phyloP scores from a whole-genome alignment of 2,113 vertebrate genomes.

The Dunckerocampus dactyliophorus region DNA sequence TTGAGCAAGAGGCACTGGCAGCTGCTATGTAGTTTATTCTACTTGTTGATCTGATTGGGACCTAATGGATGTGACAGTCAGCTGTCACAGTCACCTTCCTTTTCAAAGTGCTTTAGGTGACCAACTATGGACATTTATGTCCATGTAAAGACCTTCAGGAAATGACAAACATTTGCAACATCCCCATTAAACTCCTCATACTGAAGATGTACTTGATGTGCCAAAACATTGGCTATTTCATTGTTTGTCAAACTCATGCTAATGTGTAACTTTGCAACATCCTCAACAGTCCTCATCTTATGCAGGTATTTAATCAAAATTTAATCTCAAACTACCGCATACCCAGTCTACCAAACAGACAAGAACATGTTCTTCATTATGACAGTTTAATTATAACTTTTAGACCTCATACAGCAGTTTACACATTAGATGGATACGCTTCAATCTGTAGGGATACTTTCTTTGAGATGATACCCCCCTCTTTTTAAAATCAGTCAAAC shows the following conservation, averaged over 20 bases:
- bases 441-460: slow-evolving; percentile 38
- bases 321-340: too few relatives aligned
- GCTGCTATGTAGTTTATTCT: background rate
- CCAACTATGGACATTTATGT: background rate
- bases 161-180: background rate
- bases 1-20: background rate
- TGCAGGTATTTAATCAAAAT: background rate
- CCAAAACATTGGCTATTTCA: too few relatives aligned
- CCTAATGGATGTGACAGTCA: slow-evolving; percentile 1
- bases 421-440: slow-evolving; percentile 42
- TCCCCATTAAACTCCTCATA: too few relatives aligned
- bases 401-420: slow-evolving; percentile 9
- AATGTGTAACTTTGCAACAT: too few relatives aligned
- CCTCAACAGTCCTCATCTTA: background rate
- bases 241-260: too few relatives aligned
- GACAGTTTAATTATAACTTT: slow-evolving; percentile 26
- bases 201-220: too few relatives aligned
- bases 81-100: background rate
- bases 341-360: background rate
- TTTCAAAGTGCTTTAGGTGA: background rate
- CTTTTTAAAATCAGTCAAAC: slow-evolving; percentile 28
- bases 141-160: background rate
- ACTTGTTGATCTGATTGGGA: background rate
- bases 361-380: background rate
- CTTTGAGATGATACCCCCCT: slow-evolving; percentile 30